phyloP scores from a whole-genome alignment of 2,888 invertebrate genomes.

The Caenorhabditis becei region DNA sequence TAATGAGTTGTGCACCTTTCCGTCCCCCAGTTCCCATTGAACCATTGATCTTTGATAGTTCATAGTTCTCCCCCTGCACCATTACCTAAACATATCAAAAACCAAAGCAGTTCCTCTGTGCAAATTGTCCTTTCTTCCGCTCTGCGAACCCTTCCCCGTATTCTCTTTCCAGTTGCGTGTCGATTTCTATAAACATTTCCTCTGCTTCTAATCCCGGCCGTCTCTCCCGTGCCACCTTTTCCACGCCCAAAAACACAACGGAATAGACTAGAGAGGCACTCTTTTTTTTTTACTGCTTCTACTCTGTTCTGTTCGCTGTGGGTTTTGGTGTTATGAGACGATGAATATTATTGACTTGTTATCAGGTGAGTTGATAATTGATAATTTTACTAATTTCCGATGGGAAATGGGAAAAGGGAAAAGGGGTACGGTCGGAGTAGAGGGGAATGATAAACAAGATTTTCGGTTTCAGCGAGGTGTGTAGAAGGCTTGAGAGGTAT shows the following conservation, averaged over 20 bases:
- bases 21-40: too few relatives aligned
- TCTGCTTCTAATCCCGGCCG: not conserved
- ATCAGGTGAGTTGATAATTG: constrained; percentile 39
- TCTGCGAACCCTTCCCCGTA: constrained; percentile 13
- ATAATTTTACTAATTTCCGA: constrained; percentile 6
- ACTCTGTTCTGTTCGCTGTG: too few relatives aligned
- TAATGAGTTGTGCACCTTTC: too few relatives aligned
- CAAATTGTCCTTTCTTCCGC: constrained; percentile 2
- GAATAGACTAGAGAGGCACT: too few relatives aligned
- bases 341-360: constrained; percentile 55
- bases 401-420: not conserved
- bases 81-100: too few relatives aligned
- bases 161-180: constrained; percentile 15
- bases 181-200: constrained; percentile 39
- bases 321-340: too few relatives aligned
- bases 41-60: too few relatives aligned
- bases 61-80: too few relatives aligned
- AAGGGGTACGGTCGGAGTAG: not conserved
- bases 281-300: too few relatives aligned
- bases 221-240: constrained; percentile 28
- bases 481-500: too few relatives aligned
- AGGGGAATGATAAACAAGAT: too few relatives aligned
- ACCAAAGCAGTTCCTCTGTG: not conserved
- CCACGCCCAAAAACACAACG: constrained; percentile 28
- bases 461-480: too few relatives aligned